phyloP scores from a whole-genome alignment of 2,888 invertebrate genomes.

The Pristionchus entomophagus region DNA sequence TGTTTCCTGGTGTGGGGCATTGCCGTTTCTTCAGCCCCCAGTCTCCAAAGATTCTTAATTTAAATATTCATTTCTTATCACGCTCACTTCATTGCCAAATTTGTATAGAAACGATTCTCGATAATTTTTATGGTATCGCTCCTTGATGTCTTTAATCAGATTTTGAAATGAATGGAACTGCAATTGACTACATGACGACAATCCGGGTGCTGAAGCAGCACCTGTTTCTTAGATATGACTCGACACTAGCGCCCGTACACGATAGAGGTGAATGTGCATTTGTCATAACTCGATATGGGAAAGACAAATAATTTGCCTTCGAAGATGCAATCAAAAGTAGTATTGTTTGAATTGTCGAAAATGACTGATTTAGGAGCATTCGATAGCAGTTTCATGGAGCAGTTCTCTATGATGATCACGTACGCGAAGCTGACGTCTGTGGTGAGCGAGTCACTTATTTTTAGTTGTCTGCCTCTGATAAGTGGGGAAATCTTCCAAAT shows the following conservation, averaged over 20 bases:
- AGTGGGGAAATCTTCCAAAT: neutral
- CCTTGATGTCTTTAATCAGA: neutral
- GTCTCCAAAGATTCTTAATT: neutral
- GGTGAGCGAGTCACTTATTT: too few species aligned
- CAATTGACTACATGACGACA: neutral
- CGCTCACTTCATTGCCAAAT: neutral
- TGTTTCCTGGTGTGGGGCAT: neutral
- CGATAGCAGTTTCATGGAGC: neutral
- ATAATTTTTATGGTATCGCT: neutral
- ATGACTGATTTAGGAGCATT: too few species aligned
- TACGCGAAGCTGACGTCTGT: slow-evolving; percentile 15
- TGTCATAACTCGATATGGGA: neutral
- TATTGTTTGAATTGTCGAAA: neutral
- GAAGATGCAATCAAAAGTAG: too few species aligned
- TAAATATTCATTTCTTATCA: neutral
- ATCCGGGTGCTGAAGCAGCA: neutral
- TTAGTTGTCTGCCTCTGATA: neutral
- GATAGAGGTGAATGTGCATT: neutral
- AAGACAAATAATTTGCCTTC: too few species aligned
- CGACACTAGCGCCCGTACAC: neutral
- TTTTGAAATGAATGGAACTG: neutral
- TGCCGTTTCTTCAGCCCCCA: neutral
- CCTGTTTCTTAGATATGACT: neutral
- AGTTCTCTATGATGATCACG: slow-evolving; percentile 10
- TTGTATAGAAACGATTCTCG: neutral